Base-by-base conservation (phyloP, 2,797 vertebrate species). In the Onychomys leucogaster region DNA sequence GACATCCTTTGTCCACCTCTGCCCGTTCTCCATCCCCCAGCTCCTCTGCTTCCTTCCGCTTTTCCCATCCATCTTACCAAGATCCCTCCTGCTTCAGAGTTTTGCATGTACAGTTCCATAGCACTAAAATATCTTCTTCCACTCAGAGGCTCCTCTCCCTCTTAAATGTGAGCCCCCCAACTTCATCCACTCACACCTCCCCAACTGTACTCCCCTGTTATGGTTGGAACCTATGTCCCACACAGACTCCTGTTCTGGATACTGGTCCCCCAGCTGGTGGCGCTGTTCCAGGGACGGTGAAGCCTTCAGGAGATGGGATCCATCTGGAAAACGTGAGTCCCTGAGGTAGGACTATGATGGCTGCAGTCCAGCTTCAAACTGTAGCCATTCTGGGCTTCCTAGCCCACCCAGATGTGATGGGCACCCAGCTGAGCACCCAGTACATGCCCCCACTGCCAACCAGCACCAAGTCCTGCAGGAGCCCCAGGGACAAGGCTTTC, bases 11-110 rank as follows among this genome's bases (percentile, higher is more conserved):
- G 21, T 2, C 13, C 14, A 34, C 29, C 67, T 10, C 37, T 34
- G 17, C 37, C 69, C 23, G 1, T 17, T 34, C 1, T 65, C 49
- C 9, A 25, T 19, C 0, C 57, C 2, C 5, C 13, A 57, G 0
- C 43, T 2, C 34, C 27, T 49, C n/a, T 75, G 41, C 11, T 49
- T 7, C 21, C 71, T 87, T 37, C 71, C 55, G 16, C 25, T 83
- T 52, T 46, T 55, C 46, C 57, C 29, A 12, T 5, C 43, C 12
- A 34, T 69, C 34, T 75, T 52, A 17, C 16, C 49, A 43, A 41
- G 19, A 55, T 23, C 16, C 46, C 65, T 63, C 43, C 34, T 69
- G 16, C n/a, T 32, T 16, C 41, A 46, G 41, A 41, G 41, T 43
- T 85, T 76, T 85, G 57, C 4, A 1, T 21, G 61, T 34, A 21